These are phyloP conservation scores for Malthinus seriepunctatus DNA, from an alignment of 2,888 invertebrate species.

Conservation along the genomic window DNA sequence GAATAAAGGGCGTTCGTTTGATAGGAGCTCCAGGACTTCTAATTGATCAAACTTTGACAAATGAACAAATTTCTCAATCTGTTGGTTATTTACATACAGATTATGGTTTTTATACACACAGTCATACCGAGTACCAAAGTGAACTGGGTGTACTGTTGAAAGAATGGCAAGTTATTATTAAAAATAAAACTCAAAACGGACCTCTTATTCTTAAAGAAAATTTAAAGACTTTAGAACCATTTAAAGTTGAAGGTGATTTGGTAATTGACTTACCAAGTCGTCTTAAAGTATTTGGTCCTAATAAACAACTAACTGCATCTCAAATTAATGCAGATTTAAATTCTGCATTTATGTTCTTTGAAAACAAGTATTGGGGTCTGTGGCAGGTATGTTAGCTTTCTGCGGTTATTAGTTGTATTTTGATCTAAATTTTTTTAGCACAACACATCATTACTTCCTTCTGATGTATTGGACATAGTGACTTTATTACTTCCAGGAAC, in stretches of 20 bases:
- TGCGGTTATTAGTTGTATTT: not conserved
- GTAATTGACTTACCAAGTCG: slow-evolving; percentile 52
- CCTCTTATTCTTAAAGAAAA: slow-evolving; percentile 50
- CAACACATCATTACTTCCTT: slow-evolving; percentile 40
- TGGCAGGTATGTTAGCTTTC: slow-evolving; percentile 54
- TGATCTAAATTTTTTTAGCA: slow-evolving; percentile 32
- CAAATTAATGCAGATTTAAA: slow-evolving; percentile 40
- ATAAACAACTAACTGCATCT: slow-evolving; percentile 33
- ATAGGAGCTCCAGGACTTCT: slow-evolving; percentile 68
- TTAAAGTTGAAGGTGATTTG: slow-evolving; percentile 46
- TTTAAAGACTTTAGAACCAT: slow-evolving; percentile 45
- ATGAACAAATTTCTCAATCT: slow-evolving; percentile 51
- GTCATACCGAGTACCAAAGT: slow-evolving; percentile 65
- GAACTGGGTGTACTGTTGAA: slow-evolving; percentile 62
- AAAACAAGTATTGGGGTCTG: slow-evolving; percentile 54
- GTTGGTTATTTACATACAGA: slow-evolving; percentile 42
- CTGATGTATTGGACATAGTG: slow-evolving; percentile 64
- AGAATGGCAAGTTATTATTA: slow-evolving; percentile 66
- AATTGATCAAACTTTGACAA: slow-evolving; percentile 59
- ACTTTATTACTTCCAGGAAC: slow-evolving; percentile 80
- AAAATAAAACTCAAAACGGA: slow-evolving; percentile 57
- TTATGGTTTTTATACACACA: slow-evolving; percentile 69
- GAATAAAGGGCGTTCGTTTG: slow-evolving; percentile 82
- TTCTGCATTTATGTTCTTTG: slow-evolving; percentile 42
- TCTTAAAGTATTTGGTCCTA: slow-evolving; percentile 43